These are phyloP conservation scores for Sporophila hypoxantha DNA, from an alignment of 2,113 vertebrate genomes.

Conservation along the genomic window DNA sequence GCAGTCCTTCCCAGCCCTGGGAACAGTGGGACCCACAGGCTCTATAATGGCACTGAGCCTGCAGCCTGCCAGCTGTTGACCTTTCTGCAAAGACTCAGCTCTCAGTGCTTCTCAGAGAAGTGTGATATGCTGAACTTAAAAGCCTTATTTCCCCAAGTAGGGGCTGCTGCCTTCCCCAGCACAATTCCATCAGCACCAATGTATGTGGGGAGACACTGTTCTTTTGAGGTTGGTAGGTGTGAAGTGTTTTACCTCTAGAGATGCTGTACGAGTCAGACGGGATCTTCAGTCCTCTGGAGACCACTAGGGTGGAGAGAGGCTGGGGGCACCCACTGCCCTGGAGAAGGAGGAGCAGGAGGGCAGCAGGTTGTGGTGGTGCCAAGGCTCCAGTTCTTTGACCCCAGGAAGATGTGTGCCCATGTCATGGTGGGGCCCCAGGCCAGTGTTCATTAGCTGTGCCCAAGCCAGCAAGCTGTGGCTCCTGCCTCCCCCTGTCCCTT, in stretches of 20 bases:
- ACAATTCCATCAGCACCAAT: neutral
- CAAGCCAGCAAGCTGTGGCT: rapidly evolving
- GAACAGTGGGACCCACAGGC: neutral
- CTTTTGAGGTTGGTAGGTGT: neutral
- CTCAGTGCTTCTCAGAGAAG: neutral
- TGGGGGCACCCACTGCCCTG: neutral
- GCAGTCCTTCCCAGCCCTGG: neutral
- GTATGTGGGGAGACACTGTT: rapidly evolving
- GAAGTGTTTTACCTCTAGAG: neutral
- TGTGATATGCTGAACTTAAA: neutral
- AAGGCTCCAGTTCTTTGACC: neutral
- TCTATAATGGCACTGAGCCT: neutral
- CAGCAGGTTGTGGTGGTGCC: neutral
- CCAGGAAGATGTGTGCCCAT: neutral
- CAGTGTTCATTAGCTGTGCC: neutral
- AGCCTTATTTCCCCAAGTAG: neutral
- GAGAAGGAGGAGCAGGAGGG: neutral
- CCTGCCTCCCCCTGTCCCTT: neutral
- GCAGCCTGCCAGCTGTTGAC: neutral
- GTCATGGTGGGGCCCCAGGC: rapidly evolving
- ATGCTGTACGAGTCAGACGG: neutral
- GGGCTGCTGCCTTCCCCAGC: neutral
- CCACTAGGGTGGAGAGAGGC: neutral
- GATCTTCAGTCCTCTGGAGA: neutral
- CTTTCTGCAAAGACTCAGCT: neutral